These are phyloP conservation scores for Uloborus diversus DNA, from an alignment of 1,140 invertebrate species.

Conservation along the genomic window DNA sequence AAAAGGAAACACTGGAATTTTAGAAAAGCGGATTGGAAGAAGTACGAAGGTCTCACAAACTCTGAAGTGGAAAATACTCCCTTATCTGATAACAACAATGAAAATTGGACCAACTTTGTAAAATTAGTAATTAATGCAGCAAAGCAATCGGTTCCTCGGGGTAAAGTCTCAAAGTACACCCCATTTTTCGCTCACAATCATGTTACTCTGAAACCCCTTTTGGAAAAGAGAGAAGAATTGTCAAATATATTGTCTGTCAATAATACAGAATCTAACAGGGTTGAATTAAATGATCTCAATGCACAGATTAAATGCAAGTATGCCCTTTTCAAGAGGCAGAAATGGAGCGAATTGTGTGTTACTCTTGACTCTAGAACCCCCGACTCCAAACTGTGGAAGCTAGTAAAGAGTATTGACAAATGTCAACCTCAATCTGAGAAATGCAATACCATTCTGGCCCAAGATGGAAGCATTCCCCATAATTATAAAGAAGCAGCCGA, in stretches of 20 bases:
- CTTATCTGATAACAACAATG: not conserved
- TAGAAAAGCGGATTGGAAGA: not conserved
- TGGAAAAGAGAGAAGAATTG: not conserved
- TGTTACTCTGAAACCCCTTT: not conserved
- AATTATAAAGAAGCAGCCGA: not conserved
- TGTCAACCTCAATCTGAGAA: not conserved
- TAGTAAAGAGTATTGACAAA: not conserved
- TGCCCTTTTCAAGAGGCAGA: constrained; percentile 4
- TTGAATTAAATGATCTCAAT: not conserved
- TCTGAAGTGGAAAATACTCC: not conserved
- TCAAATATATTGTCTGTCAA: not conserved
- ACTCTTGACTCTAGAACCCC: constrained; percentile 16
- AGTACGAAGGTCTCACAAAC: not conserved
- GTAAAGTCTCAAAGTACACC: no score
- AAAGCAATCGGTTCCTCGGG: not conserved
- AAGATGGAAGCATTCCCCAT: not conserved
- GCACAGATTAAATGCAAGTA: not conserved
- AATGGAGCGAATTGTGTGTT: not conserved
- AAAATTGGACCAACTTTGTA: not conserved
- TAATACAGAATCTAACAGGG: not conserved
- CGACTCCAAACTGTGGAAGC: constrained; percentile 19
- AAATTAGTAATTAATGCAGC: not conserved
- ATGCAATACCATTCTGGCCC: not conserved
- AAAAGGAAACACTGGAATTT: not conserved
- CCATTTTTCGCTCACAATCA: not conserved